Conservation (phyloP, 2,888 invertebrate genomes). For the Euclidia mi region DNA sequence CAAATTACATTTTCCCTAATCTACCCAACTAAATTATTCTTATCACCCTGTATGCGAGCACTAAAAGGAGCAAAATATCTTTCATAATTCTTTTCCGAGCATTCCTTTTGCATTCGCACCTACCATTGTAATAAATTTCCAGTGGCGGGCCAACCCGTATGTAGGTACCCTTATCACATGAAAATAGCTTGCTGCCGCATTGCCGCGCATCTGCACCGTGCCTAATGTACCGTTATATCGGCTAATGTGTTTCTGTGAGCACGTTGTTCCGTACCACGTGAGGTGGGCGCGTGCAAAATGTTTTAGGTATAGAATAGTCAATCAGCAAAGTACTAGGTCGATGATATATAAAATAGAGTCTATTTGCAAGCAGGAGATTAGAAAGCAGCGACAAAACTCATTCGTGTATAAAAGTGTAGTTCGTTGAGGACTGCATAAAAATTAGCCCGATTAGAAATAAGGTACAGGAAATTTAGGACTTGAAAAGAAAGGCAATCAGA, state of each 20-base stretch:
- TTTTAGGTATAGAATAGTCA: neutral
- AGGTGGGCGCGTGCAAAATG: neutral
- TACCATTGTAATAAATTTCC: slow-evolving; percentile 58
- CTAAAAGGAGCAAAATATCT: slow-evolving; percentile 16
- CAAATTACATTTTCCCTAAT: neutral
- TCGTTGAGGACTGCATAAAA: no score
- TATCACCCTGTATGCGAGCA: slow-evolving; percentile 5
- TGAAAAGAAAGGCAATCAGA: no score
- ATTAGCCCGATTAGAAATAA: no score
- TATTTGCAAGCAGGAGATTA: no score
- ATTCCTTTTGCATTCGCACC: slow-evolving; percentile 42
- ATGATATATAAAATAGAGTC: no score
- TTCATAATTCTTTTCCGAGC: slow-evolving; percentile 46
- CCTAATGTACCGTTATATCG: slow-evolving; percentile 64
- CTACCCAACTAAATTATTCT: slow-evolving; percentile 4
- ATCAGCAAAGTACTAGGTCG: no score
- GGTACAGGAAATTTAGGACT: no score
- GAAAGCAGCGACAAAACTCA: no score
- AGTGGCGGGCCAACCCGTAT: slow-evolving; percentile 46
- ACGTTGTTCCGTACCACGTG: slow-evolving; percentile 29
- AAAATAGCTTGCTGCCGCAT: slow-evolving; percentile 52
- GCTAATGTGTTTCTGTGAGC: slow-evolving; percentile 61
- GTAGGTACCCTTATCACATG: slow-evolving; percentile 63
- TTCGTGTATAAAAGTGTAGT: no score
- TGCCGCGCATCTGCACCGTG: slow-evolving; percentile 64